Percentiles rank a stretch among this genome's conserved stretches.
Evolutionary conservation across 2,888 invertebrate species (phyloP).

Genomic region (Philereme vetulata): DNA sequence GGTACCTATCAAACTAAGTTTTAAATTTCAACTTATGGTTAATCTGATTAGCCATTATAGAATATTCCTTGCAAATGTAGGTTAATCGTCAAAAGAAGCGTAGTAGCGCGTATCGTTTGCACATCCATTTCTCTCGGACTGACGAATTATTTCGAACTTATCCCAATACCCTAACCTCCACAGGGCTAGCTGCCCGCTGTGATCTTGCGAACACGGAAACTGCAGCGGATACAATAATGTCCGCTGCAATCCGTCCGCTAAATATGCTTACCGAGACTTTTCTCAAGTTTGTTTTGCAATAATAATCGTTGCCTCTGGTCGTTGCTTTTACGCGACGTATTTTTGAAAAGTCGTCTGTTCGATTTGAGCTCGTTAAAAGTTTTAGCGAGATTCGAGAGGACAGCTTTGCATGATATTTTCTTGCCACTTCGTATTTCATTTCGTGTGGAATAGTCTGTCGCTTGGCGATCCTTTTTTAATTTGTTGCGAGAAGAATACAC

Average conservation of each 20-base stretch:
- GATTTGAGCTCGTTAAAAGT: slow-evolving; percentile 42
- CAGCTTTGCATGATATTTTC: slow-evolving; percentile 20
- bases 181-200: too few species aligned
- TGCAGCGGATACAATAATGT: neutral
- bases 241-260: slow-evolving; percentile 12
- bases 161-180: too few species aligned
- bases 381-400: slow-evolving; percentile 25
- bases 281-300: slow-evolving; percentile 54
- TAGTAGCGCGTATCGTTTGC: too few species aligned
- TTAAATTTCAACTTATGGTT: too few species aligned
- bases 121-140: too few species aligned
- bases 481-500: slow-evolving; percentile 1
- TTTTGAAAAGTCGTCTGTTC: slow-evolving; percentile 32
- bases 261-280: slow-evolving; percentile 8
- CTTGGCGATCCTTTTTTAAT: neutral
- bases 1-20: too few species aligned
- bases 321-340: slow-evolving; percentile 30
- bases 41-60: too few species aligned
- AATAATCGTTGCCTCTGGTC: slow-evolving; percentile 58
- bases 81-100: too few species aligned
- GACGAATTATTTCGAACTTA: too few species aligned
- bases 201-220: neutral
- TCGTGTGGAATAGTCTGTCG: neutral
- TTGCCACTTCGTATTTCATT: slow-evolving; percentile 23
- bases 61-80: too few species aligned